Base-by-base conservation (phyloP, 1,140 invertebrate genomes). In the Drosophila mojavensis region DNA sequence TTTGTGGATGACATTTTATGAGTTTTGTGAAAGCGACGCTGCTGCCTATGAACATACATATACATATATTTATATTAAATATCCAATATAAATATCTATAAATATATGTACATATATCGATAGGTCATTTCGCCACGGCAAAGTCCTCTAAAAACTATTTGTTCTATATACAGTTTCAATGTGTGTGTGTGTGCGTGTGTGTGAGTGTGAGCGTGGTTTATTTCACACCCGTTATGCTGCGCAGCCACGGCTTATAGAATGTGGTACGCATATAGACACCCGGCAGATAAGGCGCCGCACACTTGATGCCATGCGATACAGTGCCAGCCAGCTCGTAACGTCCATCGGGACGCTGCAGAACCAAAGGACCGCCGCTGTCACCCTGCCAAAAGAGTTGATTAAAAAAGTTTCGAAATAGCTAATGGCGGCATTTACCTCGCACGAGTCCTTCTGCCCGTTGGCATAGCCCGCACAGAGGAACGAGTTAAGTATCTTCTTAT, bases 381-480 rank as follows among this genome's bases (percentile, higher is more conserved):
- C 98, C 97, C 97, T 98, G 92, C 10, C 11, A 30, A 36, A 10
- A 30, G 43, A 66, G 43, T 7, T 47, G 24, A 58, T 59, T 48
- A 60, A 60, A 59, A 30, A 41, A 30, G 10, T 50, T 50, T 26
- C 11, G 0, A 47, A 47, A 47, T 17, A 10, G n/a, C 20, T 28
- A 50, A 50, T 50, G 26, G 30, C 53, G 1, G 0, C 41, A 92
- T 93, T 93, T 94, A 98, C 97, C 94, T 98, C 97, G 93, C 98
- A 99, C 3, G 97, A 98, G 90, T 99, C 98, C 91, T 97, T 97
- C 80, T 97, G 96, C 5, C 98, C 98, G 79, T 97, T 97, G 20
- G 96, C 95, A 91, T 98, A 99, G 41, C 98, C 98, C 11, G 98
- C 98, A 85, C 98, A 99, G n/a, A 98, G 93, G 93, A 98, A 98